Conservation (phyloP, 2,113 vertebrate species). For the Grammomys dolichurus region DNA sequence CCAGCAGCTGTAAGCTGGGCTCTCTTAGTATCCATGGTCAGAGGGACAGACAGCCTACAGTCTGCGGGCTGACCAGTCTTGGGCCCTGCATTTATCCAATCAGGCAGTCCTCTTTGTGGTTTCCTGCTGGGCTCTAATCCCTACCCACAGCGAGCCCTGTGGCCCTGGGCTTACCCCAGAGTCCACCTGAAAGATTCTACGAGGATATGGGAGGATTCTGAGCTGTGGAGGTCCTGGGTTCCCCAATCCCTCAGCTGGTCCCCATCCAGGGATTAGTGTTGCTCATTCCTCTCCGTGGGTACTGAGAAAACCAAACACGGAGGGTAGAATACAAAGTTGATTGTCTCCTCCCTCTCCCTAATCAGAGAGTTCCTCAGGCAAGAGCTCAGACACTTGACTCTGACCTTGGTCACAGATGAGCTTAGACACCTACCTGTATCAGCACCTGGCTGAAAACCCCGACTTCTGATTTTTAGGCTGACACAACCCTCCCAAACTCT, state of each 20-base stretch:
- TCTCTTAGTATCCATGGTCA: conserved; percentile 52
- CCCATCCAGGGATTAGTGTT: neutral
- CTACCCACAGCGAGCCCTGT: conserved; percentile 71
- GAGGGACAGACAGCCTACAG: conserved; percentile 66
- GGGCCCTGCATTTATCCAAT: conserved; percentile 87
- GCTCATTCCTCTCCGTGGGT: neutral
- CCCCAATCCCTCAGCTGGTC: neutral
- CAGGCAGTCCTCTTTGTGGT: conserved; percentile 84
- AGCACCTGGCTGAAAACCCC: neutral
- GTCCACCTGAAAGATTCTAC: conserved; percentile 45
- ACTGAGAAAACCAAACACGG: neutral
- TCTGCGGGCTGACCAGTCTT: conserved; percentile 78
- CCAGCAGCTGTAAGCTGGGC: neutral
- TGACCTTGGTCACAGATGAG: conserved; percentile 3
- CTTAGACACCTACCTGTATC: neutral
- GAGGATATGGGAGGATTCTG: neutral
- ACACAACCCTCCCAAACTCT: neutral
- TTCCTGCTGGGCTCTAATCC: conserved; percentile 85
- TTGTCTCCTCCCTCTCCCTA: neutral
- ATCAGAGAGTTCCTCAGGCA: neutral
- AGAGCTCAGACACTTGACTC: conserved; percentile 9
- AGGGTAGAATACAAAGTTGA: neutral
- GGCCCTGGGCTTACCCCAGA: conserved; percentile 25
- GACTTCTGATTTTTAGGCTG: neutral
- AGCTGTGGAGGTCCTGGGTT: neutral